These are phyloP conservation scores for Dendrocopos noguchii DNA, from an alignment of 2,113 vertebrate genomes.

Conservation along the genomic window DNA sequence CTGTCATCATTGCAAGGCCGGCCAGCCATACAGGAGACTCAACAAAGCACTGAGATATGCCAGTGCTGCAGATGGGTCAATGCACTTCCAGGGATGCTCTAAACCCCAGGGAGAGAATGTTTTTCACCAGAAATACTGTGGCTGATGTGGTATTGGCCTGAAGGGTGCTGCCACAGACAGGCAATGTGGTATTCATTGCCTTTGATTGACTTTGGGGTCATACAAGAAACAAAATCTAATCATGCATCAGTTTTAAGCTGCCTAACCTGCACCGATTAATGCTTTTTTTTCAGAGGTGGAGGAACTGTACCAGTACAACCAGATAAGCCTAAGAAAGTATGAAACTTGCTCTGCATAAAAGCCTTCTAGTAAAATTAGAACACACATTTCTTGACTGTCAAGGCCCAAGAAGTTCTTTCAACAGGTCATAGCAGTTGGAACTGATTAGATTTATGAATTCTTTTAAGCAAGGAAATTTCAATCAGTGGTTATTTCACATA, in stretches of 20 bases:
- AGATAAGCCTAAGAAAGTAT: background rate
- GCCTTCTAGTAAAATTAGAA: background rate
- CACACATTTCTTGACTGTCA: background rate
- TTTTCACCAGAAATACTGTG: background rate
- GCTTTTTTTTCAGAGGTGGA: background rate
- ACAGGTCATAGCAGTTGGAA: background rate
- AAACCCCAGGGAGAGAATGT: background rate
- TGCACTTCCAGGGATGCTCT: background rate
- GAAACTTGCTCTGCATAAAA: background rate
- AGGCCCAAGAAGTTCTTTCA: background rate
- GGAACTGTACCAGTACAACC: background rate
- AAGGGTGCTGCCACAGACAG: background rate
- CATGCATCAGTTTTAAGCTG: background rate
- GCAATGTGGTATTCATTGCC: background rate
- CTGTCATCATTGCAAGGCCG: background rate
- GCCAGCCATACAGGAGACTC: background rate
- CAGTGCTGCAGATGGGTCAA: background rate
- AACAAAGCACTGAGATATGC: background rate
- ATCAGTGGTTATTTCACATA: background rate
- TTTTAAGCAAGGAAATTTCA: constrained; percentile 27
- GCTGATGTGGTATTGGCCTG: background rate
- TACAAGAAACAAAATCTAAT: background rate
- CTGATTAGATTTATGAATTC: background rate
- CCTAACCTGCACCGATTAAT: background rate
- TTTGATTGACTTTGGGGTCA: background rate